These are phyloP conservation scores for Dynastes maya DNA, from an alignment of 2,888 invertebrate species.

Conservation along the genomic window DNA sequence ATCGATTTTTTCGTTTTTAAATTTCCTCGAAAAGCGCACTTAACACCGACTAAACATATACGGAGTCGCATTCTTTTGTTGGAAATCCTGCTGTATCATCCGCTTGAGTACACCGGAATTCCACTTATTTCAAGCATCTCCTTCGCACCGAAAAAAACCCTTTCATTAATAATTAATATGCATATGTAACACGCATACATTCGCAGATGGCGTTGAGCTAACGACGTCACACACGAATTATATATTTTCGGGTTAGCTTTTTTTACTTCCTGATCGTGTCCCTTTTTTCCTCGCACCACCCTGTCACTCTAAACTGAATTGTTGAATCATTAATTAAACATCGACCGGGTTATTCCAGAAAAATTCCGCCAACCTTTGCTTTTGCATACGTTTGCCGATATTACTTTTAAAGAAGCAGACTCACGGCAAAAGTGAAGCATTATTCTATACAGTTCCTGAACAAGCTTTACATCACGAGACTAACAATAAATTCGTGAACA, in stretches of 20 bases:
- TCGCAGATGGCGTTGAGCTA: neutral
- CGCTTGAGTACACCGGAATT: constrained; percentile 24
- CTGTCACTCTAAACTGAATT: neutral
- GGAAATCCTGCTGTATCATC: neutral
- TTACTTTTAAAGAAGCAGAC: neutral
- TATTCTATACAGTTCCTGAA: too few relatives aligned
- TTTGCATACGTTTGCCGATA: neutral
- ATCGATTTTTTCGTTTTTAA: constrained; percentile 6
- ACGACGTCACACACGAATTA: constrained; percentile 1
- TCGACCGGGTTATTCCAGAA: constrained; percentile 11
- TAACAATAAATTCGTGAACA: too few relatives aligned
- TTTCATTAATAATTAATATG: constrained; percentile 15
- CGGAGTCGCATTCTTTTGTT: constrained; percentile 1
- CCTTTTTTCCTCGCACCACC: neutral
- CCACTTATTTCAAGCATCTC: constrained; percentile 16
- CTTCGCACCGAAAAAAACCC: neutral
- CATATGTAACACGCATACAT: constrained; percentile 2
- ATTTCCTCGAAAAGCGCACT: neutral
- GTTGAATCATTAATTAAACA: constrained; percentile 20
- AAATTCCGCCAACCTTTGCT: neutral
- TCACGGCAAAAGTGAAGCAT: neutral
- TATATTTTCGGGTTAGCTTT: neutral
- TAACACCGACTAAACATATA: neutral
- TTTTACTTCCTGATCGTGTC: neutral
- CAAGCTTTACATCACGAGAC: too few relatives aligned